Evolutionary conservation across 2,888 invertebrate species (phyloP).

Genomic region (Hanleya hanleyi): DNA sequence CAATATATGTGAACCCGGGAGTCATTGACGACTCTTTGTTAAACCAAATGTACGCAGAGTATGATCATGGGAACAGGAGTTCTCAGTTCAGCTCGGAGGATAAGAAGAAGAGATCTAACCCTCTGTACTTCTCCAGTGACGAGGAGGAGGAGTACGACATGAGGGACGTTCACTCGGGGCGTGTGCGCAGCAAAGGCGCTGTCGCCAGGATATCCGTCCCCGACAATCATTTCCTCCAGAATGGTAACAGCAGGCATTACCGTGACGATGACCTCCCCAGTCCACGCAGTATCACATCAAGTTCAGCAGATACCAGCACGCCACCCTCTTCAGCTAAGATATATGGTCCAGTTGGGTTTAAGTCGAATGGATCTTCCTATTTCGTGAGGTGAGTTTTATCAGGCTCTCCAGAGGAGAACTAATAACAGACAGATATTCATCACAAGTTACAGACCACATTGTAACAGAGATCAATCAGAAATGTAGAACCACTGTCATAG

Average conservation of each 20-base stretch:
- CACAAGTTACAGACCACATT: too few species aligned
- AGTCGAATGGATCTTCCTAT: too few species aligned
- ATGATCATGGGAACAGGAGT: neutral
- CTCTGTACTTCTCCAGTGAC: conserved; percentile 34
- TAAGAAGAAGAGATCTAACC: conserved; percentile 22
- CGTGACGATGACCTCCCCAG: neutral
- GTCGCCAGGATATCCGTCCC: neutral
- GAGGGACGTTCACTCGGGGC: neutral
- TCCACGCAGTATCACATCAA: neutral
- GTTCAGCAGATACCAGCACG: neutral
- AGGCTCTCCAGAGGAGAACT: too few species aligned
- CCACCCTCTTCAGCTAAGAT: too few species aligned
- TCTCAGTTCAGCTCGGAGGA: neutral
- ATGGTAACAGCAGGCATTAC: too few species aligned
- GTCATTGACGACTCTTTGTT: neutral
- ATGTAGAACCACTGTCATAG: too few species aligned
- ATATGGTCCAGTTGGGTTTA: too few species aligned
- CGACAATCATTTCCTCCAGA: neutral
- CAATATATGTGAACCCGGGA: neutral
- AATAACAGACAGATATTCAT: too few species aligned
- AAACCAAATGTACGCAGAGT: neutral
- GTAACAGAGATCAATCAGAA: too few species aligned
- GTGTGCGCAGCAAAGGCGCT: neutral
- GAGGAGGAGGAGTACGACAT: conserved; percentile 22
- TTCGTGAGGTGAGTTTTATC: too few species aligned